Evolutionary conservation across 2,113 vertebrate genomes (phyloP).

Genomic region (Ptyas mucosa): DNA sequence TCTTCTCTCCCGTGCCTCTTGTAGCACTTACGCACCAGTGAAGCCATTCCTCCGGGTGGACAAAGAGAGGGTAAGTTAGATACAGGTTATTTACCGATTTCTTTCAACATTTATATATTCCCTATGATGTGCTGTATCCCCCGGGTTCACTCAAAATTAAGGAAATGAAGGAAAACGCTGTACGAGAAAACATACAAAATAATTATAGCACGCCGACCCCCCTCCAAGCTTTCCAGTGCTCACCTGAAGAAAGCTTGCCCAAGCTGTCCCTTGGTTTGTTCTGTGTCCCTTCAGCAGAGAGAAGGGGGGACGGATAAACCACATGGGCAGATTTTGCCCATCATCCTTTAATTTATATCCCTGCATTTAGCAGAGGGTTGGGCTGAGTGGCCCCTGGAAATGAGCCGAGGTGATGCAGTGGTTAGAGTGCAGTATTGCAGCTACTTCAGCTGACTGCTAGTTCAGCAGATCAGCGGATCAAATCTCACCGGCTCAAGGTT

Average conservation of each 20-base stretch:
- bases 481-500: too few species aligned
- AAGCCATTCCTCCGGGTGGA: constrained; percentile 98
- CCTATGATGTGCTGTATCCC: background rate
- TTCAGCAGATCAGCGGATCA: too few species aligned
- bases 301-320: background rate
- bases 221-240: background rate
- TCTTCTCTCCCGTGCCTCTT: constrained; percentile 5
- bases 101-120: background rate
- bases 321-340: background rate
- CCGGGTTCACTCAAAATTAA: background rate
- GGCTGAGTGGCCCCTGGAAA: background rate
- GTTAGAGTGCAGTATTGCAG: too few species aligned
- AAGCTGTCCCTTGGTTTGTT: background rate
- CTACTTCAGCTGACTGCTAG: too few species aligned
- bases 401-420: too few species aligned
- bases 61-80: constrained; percentile 88
- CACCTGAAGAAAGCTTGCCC: background rate
- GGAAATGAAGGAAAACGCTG: background rate
- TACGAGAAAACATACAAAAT: background rate
- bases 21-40: constrained; percentile 93
- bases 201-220: rapidly evolving
- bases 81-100: background rate
- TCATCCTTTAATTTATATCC: background rate
- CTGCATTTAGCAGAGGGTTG: background rate
- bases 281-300: background rate